Evolutionary conservation across 2,797 vertebrate genomes (phyloP), one percentile per base, ranked within the genome.

Genomic region (Typhlichthys subterraneus): DNA sequence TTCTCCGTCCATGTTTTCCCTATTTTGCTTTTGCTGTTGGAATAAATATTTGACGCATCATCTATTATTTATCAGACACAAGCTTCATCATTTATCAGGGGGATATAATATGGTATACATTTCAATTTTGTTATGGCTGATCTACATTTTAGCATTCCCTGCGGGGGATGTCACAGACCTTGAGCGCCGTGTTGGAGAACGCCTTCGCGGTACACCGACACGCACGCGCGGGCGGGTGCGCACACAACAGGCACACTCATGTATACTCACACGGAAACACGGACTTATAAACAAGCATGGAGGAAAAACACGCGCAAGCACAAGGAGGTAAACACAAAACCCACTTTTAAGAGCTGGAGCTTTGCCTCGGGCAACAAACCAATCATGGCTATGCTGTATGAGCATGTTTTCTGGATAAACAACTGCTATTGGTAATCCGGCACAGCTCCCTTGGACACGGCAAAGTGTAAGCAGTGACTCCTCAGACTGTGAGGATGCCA

Each of bases 11-110:
- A 59, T 67, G 53, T 74, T 64, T 49, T 52, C 52, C 15, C 66
- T 67, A 61, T 57, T 63, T 65, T 63, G 59, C 60, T 56, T 76
- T 73, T 73, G 69, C 67, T 73, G 60, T 84, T 79, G 75, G 70
- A 87, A 89, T 91, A 85, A 88, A 91, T 91, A 90, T 91, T 86
- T 90, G 76, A 89, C 65, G 67, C 65, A 50, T 78, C 77, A 88
- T 90, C 74, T 87, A 86, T 89, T 89, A 89, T 91, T 91, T 77
- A 90, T 86, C 80, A 83, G 75, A 84, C 67, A 77, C 69, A 31
- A 74, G 79, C 80, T 87, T 85, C 80, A 73, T 75, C 79, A 90
- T 88, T 88, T 89, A 88, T 86, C 59, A 77, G 79, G 84, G 80
- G 86, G 83, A 88, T 88, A 85, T 90, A 88, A 87, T 82, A 72